Conservation (phyloP, 2,888 invertebrate species). For the Brenthis ino region DNA sequence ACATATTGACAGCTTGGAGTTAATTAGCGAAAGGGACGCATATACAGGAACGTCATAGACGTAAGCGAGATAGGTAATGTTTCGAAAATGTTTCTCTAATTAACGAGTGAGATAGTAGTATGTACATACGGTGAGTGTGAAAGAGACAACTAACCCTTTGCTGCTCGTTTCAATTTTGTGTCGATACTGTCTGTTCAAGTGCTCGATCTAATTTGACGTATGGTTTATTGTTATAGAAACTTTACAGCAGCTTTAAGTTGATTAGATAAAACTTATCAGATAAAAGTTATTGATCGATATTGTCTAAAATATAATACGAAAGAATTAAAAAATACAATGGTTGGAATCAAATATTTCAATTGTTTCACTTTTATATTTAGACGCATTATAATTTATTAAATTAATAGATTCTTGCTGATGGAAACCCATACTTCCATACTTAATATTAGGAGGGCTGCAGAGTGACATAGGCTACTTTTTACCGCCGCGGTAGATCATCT, state of each 20-base stretch:
- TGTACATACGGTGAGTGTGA: not conserved
- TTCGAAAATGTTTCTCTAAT: conserved; percentile 19
- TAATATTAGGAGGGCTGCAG: too few relatives aligned
- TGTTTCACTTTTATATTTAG: too few relatives aligned
- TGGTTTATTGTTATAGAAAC: conserved; percentile 23
- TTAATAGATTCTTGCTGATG: too few relatives aligned
- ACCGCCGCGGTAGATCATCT: too few relatives aligned
- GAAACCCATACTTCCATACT: too few relatives aligned
- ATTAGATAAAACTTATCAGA: too few relatives aligned
- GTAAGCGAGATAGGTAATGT: conserved; percentile 50
- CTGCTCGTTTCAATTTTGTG: conserved; percentile 24
- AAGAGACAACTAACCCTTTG: conserved; percentile 4
- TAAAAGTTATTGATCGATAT: too few relatives aligned
- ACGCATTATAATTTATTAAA: too few relatives aligned
- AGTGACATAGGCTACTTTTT: too few relatives aligned
- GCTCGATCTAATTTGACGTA: conserved; percentile 28
- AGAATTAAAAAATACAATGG: too few relatives aligned
- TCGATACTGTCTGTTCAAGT: conserved; percentile 28
- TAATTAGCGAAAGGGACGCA: conserved; percentile 24
- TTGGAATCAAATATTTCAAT: too few relatives aligned
- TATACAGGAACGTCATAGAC: conserved; percentile 45
- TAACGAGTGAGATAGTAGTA: conserved; percentile 23
- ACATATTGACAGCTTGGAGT: conserved; percentile 57
- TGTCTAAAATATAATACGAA: too few relatives aligned
- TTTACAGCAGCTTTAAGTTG: not conserved